phyloP scores from a whole-genome alignment of 37 sponge, comb jelly and placozoan genomes.

The Beroe forskalii region DNA sequence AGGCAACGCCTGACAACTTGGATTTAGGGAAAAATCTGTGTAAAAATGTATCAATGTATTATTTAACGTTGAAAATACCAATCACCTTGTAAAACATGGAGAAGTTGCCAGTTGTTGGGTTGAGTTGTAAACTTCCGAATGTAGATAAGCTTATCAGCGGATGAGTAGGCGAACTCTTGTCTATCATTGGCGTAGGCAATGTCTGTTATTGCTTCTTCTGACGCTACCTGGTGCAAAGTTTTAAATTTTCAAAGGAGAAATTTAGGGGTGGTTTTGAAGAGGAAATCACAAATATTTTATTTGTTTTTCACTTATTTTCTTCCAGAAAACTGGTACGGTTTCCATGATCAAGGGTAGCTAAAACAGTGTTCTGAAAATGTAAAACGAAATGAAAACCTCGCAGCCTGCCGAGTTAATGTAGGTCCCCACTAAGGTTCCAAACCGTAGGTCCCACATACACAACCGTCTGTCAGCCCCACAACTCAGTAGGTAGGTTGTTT shows the following conservation, averaged over 20 bases:
- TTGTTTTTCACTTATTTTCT: too few species aligned
- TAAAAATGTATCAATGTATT: too few species aligned
- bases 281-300: too few species aligned
- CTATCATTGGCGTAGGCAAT: conserved; percentile 10
- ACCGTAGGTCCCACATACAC: conserved; percentile 12
- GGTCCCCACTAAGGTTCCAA: not conserved
- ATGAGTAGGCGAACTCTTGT: conserved; percentile 28
- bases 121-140: not conserved
- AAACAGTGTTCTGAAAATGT: too few species aligned
- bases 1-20: too few species aligned
- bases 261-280: too few species aligned
- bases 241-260: too few species aligned
- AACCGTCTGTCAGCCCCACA: conserved; percentile 39
- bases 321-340: too few species aligned
- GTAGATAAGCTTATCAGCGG: conserved; percentile 55
- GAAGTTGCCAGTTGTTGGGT: not conserved
- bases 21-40: too few species aligned
- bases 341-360: too few species aligned
- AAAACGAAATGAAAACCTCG: too few species aligned
- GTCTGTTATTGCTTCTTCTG: conserved; percentile 24
- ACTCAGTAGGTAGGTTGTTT: not conserved
- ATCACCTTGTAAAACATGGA: conserved; percentile 43
- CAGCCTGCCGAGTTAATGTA: conserved; percentile 3
- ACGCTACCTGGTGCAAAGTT: not conserved
- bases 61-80: too few species aligned